Conservation (phyloP, 2,113 vertebrate species). For the Cervus canadensis region DNA sequence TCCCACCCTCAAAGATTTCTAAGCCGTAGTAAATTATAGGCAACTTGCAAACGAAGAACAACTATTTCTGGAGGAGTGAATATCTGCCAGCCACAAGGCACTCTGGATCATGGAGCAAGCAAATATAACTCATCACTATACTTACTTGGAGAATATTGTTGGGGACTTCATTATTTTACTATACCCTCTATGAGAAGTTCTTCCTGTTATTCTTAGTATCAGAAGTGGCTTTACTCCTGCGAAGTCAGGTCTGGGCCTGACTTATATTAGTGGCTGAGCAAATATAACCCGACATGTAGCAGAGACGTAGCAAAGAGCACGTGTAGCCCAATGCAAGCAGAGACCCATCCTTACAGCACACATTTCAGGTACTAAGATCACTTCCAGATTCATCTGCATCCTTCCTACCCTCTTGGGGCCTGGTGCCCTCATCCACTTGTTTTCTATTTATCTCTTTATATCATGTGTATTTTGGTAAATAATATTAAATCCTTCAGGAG, state of each 20-base stretch:
- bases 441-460: not conserved
- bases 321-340: fast-evolving
- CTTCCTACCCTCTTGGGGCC: not conserved
- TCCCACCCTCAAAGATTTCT: not conserved
- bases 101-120: not conserved
- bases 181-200: not conserved
- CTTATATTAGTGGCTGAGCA: not conserved
- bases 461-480: not conserved
- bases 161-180: not conserved
- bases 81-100: not conserved
- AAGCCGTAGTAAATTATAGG: not conserved
- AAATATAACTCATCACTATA: not conserved
- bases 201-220: not conserved
- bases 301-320: not conserved
- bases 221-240: not conserved
- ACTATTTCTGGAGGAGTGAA: not conserved
- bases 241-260: not conserved
- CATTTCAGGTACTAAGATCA: not conserved
- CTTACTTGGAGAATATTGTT: not conserved
- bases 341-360: not conserved
- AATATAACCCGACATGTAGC: not conserved
- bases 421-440: not conserved
- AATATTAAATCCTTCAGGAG: not conserved
- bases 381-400: not conserved
- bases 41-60: not conserved